phyloP scores from a whole-genome alignment of 2,888 invertebrate genomes.

The Sarcophaga carnaria region DNA sequence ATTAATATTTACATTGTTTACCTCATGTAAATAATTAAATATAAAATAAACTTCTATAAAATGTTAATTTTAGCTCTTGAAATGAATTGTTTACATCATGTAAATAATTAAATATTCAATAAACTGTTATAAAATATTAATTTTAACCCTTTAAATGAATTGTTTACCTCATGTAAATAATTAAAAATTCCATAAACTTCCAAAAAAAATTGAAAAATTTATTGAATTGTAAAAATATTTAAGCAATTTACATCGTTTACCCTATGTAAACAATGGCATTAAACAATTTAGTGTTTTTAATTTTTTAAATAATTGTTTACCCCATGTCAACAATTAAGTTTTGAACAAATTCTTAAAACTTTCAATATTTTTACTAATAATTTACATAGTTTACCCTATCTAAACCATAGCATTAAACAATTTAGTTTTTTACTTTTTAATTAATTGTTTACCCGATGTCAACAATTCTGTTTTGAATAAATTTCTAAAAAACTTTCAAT shows the following conservation, averaged over 20 bases:
- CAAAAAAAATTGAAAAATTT: not conserved
- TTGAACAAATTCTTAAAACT: not conserved
- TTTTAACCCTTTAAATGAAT: not conserved
- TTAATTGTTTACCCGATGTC: not conserved
- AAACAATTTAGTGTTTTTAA: no score
- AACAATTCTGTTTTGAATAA: no score
- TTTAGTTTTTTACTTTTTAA: no score
- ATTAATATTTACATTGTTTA: not conserved
- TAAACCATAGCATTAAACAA: not conserved
- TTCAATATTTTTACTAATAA: no score
- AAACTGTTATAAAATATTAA: not conserved
- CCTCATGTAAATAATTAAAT: not conserved
- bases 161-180: slow-evolving; percentile 10
- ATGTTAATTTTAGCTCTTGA: not conserved
- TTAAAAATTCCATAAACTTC: not conserved
- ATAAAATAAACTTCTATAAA: not conserved
- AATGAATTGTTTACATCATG: not conserved
- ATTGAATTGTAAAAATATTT: not conserved
- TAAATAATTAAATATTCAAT: not conserved
- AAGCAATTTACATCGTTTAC: not conserved
- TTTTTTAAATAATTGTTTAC: not conserved
- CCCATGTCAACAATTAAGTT: not conserved
- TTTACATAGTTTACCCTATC: slow-evolving; percentile 2
- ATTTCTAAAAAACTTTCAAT: no score
- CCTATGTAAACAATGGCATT: not conserved